Base-by-base conservation (phyloP, 2,113 vertebrate species). In the Acinonyx jubatus region DNA sequence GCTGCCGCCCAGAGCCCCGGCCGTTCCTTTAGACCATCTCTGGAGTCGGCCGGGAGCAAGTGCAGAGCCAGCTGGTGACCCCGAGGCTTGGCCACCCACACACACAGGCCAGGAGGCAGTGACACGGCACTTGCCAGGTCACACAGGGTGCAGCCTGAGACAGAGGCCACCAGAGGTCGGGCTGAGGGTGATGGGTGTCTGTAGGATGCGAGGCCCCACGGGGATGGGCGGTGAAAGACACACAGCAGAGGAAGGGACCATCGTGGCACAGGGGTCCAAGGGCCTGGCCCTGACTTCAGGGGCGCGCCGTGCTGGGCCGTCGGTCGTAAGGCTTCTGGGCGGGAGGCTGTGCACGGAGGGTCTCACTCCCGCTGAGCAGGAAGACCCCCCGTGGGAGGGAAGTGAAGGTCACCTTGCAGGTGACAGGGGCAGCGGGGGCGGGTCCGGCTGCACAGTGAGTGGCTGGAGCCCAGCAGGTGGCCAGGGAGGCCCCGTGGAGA, bases 331-430 rank as follows among this genome's bases (percentile, higher is more conserved):
- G 27, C 27, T 23, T 84, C 15, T 1, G n/a, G 31, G 33, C 1
- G 8, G 45, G 33, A 33, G 5, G 27, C 41, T 48, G 74, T 27
- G 38, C 19, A 4, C 8, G 4, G 68, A 36, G 7, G 8, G 9
- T 18, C 19, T 10, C 69, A 19, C 15, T 36, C n/a, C 69, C n/a
- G 7, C 52, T 1, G 5, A 19, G 69, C 36, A 1, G 7, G 12
- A 31, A 1, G 23, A n/a, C 11, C 68, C 3, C 66, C 25, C 5
- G 31, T 3, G 1, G 45, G 45, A 4, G 8, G 31, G 57, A 27
- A 50, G 57, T 0, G 1, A 1, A 4, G 1, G 61, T 29, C 19
- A 0, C 57, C 61, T 8, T 0, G 2, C 33, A 0, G 13, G 3
- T 61, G 57, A 4, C 68, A 41, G n/a, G 27, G 36, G 6, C 15